Conservation (phyloP, 2,797 vertebrate species). For the Halcyon chelicuti region DNA sequence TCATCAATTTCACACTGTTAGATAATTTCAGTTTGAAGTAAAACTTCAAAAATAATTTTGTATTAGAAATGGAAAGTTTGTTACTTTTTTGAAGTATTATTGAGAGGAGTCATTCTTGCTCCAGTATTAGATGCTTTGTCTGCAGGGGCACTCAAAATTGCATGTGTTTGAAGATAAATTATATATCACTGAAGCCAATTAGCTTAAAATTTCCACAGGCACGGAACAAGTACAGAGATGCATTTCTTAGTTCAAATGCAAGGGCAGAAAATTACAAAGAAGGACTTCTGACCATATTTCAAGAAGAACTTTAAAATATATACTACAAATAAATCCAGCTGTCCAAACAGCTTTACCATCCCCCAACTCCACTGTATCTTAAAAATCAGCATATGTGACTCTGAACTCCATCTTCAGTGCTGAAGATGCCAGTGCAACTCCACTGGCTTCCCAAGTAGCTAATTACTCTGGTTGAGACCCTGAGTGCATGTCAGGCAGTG, state of each 20-base stretch:
- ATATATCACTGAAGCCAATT: neutral
- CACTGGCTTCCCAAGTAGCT: neutral
- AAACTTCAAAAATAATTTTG: neutral
- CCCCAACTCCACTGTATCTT: neutral
- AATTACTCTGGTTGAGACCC: fast-evolving
- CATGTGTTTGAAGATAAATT: neutral
- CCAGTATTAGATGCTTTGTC: neutral
- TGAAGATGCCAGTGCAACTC: neutral
- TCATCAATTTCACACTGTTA: neutral
- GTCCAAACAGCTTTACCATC: neutral
- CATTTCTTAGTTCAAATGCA: neutral
- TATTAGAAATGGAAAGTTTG: neutral
- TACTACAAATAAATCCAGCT: slow-evolving; percentile 4
- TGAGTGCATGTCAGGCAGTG: neutral
- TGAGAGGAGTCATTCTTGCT: neutral
- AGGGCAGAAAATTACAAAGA: neutral
- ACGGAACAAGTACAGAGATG: neutral
- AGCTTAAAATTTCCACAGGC: neutral
- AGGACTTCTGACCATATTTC: neutral
- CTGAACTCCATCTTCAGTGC: neutral
- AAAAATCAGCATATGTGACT: neutral
- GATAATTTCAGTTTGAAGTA: neutral
- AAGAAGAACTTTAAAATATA: neutral
- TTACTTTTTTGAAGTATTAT: neutral
- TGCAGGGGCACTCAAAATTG: neutral